These are phyloP conservation scores for Cichladusa arquata DNA, from an alignment of 2,113 vertebrate genomes.

Conservation along the genomic window DNA sequence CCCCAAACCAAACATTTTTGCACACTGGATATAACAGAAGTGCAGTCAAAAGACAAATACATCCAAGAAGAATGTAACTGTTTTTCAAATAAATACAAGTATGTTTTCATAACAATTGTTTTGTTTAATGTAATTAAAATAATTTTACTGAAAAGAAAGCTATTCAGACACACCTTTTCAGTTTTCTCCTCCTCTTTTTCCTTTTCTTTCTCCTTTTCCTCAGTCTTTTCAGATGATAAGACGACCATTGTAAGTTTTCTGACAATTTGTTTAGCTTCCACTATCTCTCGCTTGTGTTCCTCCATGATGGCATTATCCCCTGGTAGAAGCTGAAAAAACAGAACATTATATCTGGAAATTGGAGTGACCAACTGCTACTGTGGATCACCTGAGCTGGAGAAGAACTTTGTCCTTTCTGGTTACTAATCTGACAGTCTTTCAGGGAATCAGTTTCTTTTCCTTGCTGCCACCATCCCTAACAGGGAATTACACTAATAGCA, in stretches of 20 bases:
- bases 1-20: neutral
- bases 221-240: slow-evolving; percentile 88
- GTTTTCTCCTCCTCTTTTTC: slow-evolving; percentile 88
- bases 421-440: neutral
- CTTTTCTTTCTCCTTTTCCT: slow-evolving; percentile 88
- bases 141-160: neutral
- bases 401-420: neutral
- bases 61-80: accelerated
- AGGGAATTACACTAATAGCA: neutral
- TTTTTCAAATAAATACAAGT: neutral
- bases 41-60: neutral
- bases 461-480: neutral
- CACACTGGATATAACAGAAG: neutral
- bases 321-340: slow-evolving; percentile 84
- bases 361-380: neutral
- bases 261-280: slow-evolving; percentile 95
- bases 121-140: neutral
- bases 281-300: slow-evolving; percentile 90
- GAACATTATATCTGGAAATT: neutral
- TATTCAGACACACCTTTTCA: slow-evolving; percentile 72
- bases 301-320: slow-evolving; percentile 88
- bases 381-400: neutral
- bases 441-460: neutral
- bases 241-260: slow-evolving; percentile 96
- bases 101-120: neutral